These are phyloP conservation scores for Pterobdella sp. DNA, from an alignment of 2,888 invertebrate species.

Conservation along the genomic window DNA sequence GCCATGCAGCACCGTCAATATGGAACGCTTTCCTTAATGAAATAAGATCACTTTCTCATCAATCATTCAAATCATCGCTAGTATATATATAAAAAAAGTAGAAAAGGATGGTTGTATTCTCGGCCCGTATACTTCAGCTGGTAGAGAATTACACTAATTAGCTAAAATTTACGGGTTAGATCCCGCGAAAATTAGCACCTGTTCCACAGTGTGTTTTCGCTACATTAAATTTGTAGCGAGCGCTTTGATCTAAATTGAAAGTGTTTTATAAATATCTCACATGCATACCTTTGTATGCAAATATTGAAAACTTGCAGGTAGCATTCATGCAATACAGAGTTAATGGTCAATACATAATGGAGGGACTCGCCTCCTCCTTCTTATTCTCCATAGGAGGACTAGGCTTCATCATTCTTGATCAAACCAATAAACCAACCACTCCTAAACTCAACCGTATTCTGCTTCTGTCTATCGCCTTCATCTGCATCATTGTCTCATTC, in stretches of 20 bases:
- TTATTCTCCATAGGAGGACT: conserved; percentile 90
- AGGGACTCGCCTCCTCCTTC: conserved; percentile 92
- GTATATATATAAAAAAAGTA: no score
- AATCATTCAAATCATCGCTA: no score
- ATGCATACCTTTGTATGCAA: neutral
- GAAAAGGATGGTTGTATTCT: no score
- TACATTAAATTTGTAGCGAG: neutral
- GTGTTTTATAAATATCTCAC: conserved; percentile 16
- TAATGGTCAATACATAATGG: conserved; percentile 99
- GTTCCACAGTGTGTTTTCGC: no score
- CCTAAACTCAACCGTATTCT: conserved; percentile 77
- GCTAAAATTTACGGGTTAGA: no score
- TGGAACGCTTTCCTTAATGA: no score
- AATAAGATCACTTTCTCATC: no score
- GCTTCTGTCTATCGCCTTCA: conserved; percentile 79
- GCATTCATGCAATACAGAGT: conserved; percentile 97
- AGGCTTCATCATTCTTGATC: conserved; percentile 90
- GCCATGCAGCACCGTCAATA: no score
- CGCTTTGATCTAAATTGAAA: neutral
- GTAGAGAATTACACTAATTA: no score
- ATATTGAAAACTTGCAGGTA: conserved; percentile 57
- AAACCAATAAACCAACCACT: conserved; percentile 80
- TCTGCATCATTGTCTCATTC: conserved; percentile 85
- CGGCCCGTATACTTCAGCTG: no score
- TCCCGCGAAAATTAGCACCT: no score